phyloP scores from a whole-genome alignment of 2,113 vertebrate genomes.

The Poicephalus gulielmi region DNA sequence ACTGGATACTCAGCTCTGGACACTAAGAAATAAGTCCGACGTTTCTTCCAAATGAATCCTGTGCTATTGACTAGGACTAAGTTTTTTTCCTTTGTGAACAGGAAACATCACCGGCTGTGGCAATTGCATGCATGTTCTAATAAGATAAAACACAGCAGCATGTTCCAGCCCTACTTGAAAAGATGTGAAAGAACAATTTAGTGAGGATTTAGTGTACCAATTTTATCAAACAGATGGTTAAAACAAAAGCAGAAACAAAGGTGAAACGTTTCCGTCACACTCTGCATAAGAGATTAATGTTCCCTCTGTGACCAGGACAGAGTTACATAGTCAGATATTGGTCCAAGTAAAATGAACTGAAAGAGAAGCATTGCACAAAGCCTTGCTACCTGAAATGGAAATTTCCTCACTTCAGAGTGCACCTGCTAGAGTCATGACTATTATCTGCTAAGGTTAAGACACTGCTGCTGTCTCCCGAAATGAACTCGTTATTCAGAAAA shows the following conservation, averaged over 20 bases:
- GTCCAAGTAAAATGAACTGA: neutral
- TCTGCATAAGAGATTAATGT: neutral
- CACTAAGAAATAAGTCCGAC: neutral
- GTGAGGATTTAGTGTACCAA: neutral
- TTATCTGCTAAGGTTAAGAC: neutral
- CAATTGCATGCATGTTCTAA: neutral
- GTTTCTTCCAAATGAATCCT: neutral
- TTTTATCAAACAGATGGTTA: slow-evolving; percentile 1
- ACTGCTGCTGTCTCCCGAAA: neutral
- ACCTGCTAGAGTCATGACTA: neutral
- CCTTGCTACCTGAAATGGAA: neutral
- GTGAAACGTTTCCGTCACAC: neutral
- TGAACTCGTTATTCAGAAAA: neutral
- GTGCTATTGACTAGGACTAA: neutral
- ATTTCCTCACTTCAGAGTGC: neutral
- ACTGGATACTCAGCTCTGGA: neutral
- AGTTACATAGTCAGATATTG: neutral
- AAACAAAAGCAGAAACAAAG: neutral
- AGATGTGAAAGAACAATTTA: neutral
- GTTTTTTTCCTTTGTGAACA: neutral
- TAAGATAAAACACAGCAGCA: neutral
- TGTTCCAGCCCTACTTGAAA: neutral
- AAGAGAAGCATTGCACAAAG: neutral
- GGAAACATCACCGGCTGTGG: neutral
- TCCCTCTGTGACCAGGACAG: neutral